phyloP scores from a whole-genome alignment of 2,113 vertebrate species.

The Delphinapterus leucas region DNA sequence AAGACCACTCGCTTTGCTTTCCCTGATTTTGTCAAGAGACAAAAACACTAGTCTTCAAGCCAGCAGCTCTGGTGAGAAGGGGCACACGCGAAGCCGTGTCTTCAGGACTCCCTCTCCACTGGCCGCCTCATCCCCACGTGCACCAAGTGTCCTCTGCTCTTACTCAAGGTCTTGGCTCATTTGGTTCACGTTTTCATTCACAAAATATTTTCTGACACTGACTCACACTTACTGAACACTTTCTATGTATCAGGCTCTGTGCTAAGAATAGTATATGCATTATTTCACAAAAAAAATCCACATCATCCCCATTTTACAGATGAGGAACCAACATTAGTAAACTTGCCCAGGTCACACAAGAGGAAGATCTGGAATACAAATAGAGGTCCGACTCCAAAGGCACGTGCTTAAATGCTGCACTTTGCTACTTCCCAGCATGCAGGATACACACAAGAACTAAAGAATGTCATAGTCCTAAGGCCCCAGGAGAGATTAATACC shows the following conservation, averaged over 20 bases:
- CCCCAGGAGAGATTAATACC: neutral
- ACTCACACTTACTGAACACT: neutral
- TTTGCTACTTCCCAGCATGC: neutral
- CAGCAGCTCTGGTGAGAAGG: neutral
- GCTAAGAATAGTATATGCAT: neutral
- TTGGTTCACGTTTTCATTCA: neutral
- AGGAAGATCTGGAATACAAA: neutral
- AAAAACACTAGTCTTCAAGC: neutral
- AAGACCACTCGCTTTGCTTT: neutral
- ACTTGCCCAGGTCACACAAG: neutral
- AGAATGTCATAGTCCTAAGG: neutral
- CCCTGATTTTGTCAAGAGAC: neutral
- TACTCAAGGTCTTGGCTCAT: neutral
- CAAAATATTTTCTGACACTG: neutral
- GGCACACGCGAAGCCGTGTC: neutral
- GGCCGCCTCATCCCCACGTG: rapidly evolving
- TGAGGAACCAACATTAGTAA: neutral
- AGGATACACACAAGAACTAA: neutral
- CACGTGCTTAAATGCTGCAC: neutral
- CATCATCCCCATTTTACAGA: neutral
- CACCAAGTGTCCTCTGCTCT: too few species aligned
- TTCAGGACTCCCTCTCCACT: neutral
- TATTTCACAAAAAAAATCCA: neutral
- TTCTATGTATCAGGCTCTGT: neutral
- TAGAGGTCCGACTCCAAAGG: neutral